A percentile compares a stretch with the other conserved stretches of the same genome.
Conservation (phyloP, 2,888 invertebrate species). For the Craniophora ligustri region DNA sequence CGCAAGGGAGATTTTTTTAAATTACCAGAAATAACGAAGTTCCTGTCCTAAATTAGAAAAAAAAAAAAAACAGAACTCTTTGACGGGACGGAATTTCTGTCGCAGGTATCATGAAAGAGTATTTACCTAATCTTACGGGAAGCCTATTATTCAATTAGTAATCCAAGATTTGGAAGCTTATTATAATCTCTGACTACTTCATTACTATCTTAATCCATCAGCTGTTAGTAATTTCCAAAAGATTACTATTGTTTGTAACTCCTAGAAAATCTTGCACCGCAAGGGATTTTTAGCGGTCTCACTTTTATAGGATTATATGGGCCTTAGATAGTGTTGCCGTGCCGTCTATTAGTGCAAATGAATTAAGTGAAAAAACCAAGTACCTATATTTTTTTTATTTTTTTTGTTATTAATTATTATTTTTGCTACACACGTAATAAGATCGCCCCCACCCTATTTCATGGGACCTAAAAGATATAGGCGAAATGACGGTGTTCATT, state of each 20-base stretch:
- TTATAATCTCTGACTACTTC: slow-evolving; percentile 10
- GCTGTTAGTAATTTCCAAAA: slow-evolving; percentile 8
- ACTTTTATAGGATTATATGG: slow-evolving; percentile 21
- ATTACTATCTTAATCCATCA: slow-evolving; percentile 20
- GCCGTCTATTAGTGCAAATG: too few species aligned
- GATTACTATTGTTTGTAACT: slow-evolving; percentile 22
- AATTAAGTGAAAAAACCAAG: too few species aligned
- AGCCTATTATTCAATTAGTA: slow-evolving; percentile 30
- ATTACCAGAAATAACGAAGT: not conserved
- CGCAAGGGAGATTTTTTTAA: not conserved
- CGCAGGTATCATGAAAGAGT: slow-evolving; percentile 12
- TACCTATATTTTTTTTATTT: too few species aligned
- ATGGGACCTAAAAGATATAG: too few species aligned
- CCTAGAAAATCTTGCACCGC: slow-evolving; percentile 5
- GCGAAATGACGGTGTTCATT: too few species aligned
- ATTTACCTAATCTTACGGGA: slow-evolving; percentile 2
- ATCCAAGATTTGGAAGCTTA: slow-evolving; percentile 10
- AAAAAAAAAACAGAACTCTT: slow-evolving; percentile 4
- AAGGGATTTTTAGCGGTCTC: slow-evolving; percentile 12
- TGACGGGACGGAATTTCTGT: not conserved
- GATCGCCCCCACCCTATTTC: too few species aligned
- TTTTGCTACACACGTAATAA: too few species aligned
- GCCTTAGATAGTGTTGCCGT: not conserved
- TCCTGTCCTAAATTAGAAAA: slow-evolving; percentile 4
- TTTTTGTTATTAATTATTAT: too few species aligned